A percentile compares a stretch with the other conserved stretches of the same genome.
Conservation (phyloP, 2,113 vertebrate species). For the Ceyx cyanopectus region DNA sequence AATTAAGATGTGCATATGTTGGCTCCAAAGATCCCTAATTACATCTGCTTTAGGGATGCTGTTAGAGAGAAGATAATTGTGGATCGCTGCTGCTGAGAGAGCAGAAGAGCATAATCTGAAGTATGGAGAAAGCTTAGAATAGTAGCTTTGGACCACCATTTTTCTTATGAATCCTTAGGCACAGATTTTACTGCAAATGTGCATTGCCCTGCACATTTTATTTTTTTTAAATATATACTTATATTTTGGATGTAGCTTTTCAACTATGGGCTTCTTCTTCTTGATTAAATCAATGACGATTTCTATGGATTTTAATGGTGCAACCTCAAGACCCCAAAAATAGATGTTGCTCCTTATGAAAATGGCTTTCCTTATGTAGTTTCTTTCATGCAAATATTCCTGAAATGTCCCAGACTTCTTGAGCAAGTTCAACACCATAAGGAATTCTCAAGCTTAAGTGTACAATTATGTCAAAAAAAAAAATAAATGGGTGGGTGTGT, state of each 20-base stretch:
- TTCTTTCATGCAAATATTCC: not conserved
- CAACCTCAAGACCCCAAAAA: not conserved
- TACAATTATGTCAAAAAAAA: not conserved
- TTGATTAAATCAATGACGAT: not conserved
- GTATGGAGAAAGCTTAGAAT: constrained; percentile 36
- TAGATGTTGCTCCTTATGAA: not conserved
- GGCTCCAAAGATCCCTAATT: constrained; percentile 73
- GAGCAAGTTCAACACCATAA: not conserved
- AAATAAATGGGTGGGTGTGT: not conserved
- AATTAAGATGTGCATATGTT: constrained; percentile 81
- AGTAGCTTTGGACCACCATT: constrained; percentile 30
- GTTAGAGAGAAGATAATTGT: constrained; percentile 72
- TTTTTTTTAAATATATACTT: not conserved
- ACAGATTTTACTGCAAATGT: constrained; percentile 36
- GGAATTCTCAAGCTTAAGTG: not conserved
- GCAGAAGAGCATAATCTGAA: constrained; percentile 61
- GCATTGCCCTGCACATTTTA: not conserved
- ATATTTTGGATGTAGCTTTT: not conserved
- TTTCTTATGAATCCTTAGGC: constrained; percentile 33
- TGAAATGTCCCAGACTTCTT: not conserved
- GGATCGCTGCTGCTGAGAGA: constrained; percentile 64
- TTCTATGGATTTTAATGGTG: not conserved
- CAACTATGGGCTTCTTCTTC: not conserved
- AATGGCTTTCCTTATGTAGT: not conserved
- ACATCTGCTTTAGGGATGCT: constrained; percentile 73